A percentile compares a stretch with the other conserved stretches of the same genome.
Evolutionary conservation across 37 sponge, comb jelly and placozoan genomes (phyloP).

Genomic region (Cliona cf. orientalis): DNA sequence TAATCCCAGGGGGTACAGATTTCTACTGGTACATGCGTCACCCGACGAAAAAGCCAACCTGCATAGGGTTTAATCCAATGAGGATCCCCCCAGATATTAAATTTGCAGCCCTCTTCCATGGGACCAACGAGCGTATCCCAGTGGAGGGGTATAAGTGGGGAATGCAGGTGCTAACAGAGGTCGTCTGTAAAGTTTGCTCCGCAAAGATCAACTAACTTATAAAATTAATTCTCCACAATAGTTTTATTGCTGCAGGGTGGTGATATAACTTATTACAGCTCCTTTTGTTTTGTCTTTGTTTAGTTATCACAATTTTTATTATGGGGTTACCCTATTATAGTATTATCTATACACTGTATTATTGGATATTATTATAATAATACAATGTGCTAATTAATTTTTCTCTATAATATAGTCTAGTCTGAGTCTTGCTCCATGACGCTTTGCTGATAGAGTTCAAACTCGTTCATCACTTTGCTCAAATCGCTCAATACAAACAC

Average conservation of each 20-base stretch:
- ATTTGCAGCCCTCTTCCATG: slow-evolving; percentile 71
- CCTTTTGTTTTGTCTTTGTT: too few species aligned
- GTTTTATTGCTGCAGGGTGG: too few species aligned
- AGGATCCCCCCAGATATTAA: slow-evolving; percentile 60
- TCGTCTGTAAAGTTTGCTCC: slow-evolving; percentile 54
- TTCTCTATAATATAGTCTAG: background rate
- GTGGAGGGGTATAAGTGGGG: slow-evolving; percentile 88
- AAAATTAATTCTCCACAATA: too few species aligned
- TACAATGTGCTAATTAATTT: too few species aligned
- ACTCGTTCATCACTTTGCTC: slow-evolving; percentile 12
- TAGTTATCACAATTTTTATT: too few species aligned
- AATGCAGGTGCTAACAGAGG: slow-evolving; percentile 60
- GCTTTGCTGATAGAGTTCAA: slow-evolving; percentile 45
- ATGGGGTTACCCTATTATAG: too few species aligned
- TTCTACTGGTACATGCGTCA: slow-evolving; percentile 43
- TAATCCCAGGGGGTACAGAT: slow-evolving; percentile 78
- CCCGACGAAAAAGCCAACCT: slow-evolving; percentile 68
- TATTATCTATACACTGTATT: too few species aligned
- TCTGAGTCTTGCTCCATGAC: slow-evolving; percentile 26
- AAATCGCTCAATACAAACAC: background rate
- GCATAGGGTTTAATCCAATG: slow-evolving; percentile 76
- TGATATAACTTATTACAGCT: too few species aligned
- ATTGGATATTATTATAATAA: too few species aligned
- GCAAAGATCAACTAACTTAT: too few species aligned
- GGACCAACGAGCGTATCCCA: slow-evolving; percentile 82